Base-by-base conservation (phyloP, 1,140 invertebrate genomes). In the Panagrolaimus sp. region DNA sequence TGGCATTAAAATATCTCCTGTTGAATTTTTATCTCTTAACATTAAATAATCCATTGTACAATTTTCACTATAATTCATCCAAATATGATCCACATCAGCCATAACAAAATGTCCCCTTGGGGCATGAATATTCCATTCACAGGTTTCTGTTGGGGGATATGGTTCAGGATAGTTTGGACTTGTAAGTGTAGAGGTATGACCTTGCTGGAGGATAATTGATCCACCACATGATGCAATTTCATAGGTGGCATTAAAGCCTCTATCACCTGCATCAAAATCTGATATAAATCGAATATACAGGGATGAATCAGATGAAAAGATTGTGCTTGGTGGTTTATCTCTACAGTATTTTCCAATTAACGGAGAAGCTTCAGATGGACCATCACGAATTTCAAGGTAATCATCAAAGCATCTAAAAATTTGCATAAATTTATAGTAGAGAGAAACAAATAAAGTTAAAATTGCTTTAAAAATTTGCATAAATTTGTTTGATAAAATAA, bases 21-120 rank as follows among this genome's bases (percentile, higher is more conserved):
- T 81, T 3, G 70, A 28, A 71, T 81, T 83, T 43, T 65, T 67
- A 68, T 81, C 79, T 0, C 46, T 21, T 38, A 83, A 69, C 14
- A 58, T 43, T 5, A 81, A 15, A 43, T 62, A 68, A n/a, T 83
- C 79, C 26, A 15, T 43, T 10, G 71, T 71, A 66, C 79, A 81
- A 52, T 81, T 81, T 12, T 63, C 67, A 17, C 67, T 71, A 12
- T 66, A 58, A 26, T 21, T 43, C 17, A 45, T 24, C 8, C 8
- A 43, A 17, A 65, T 65, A 43, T 21, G 63, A 15, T 45, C 63
- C 1, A 58, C 52, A 5, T 17, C 32, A 46, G 75, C 70, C 24
- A 80, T 69, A 32, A 83, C 71, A 65, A 83, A 76, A 73, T 82
- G 81, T 10, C 77, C 76, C 44, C 47, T 55, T 21, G 81, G 81